Conservation (phyloP, 2,888 invertebrate species). For the Apamea monoglypha region DNA sequence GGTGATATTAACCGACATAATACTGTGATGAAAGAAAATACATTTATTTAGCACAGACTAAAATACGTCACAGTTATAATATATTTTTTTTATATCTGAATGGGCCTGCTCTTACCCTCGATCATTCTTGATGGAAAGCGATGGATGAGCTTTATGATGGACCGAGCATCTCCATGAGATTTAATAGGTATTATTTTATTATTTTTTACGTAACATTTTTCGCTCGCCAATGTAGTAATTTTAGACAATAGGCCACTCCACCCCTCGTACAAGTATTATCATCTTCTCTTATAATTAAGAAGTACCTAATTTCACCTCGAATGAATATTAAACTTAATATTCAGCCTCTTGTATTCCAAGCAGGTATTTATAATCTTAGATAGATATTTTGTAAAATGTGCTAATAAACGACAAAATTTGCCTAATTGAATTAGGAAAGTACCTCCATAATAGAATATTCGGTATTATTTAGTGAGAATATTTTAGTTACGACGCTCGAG, state of each 20-base stretch:
- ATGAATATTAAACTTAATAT: slow-evolving; percentile 33
- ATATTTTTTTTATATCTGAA: not conserved
- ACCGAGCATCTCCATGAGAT: no score
- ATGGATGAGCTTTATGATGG: not conserved
- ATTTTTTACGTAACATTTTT: not conserved
- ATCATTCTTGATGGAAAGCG: not conserved
- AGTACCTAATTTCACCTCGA: slow-evolving; percentile 13
- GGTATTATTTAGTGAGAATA: slow-evolving; percentile 22
- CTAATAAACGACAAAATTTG: slow-evolving; percentile 38
- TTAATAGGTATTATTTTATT: no score
- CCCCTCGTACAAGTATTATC: not conserved
- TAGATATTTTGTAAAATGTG: slow-evolving; percentile 24
- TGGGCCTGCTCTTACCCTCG: no score
- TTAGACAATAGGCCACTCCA: slow-evolving; percentile 3
- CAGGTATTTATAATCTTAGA: slow-evolving; percentile 28
- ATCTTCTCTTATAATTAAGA: slow-evolving; percentile 23
- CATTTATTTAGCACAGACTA: no score
- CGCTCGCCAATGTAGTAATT: not conserved
- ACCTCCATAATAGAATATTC: slow-evolving; percentile 14
- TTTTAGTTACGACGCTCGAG: not conserved
- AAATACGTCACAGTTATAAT: not conserved
- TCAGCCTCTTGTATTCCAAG: slow-evolving; percentile 16
- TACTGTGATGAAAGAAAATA: no score
- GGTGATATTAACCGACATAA: no score
- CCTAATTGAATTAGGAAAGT: slow-evolving; percentile 27